Percentiles rank a stretch among this genome's conserved stretches.
These are phyloP conservation scores for Callimorpha dominula DNA, from an alignment of 2,888 invertebrate species.

Conservation along the genomic window DNA sequence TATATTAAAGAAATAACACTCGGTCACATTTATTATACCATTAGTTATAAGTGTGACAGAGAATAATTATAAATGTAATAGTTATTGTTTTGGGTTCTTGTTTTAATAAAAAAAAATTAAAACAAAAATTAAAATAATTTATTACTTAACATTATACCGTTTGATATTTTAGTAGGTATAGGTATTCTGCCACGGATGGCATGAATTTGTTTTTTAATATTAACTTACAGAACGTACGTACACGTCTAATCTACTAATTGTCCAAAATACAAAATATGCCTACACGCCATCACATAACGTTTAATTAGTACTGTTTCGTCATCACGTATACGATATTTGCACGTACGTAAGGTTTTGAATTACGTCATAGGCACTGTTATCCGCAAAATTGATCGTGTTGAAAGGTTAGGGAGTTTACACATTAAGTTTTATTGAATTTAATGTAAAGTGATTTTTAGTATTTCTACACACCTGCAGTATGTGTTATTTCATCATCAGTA, in stretches of 20 bases:
- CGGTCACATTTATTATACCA: too few relatives aligned
- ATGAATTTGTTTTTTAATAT: background rate
- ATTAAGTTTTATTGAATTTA: too few relatives aligned
- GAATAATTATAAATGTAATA: too few relatives aligned
- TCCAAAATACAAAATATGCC: background rate
- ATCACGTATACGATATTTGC: background rate
- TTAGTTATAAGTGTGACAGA: too few relatives aligned
- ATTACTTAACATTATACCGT: too few relatives aligned
- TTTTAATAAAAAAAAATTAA: too few relatives aligned
- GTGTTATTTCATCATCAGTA: background rate
- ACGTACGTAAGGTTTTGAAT: slow-evolving; percentile 6
- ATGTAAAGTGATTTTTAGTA: background rate
- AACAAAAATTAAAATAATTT: too few relatives aligned
- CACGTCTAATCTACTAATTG: background rate
- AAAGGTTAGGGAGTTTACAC: background rate
- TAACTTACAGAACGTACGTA: background rate
- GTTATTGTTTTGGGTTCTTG: too few relatives aligned
- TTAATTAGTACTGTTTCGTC: slow-evolving; percentile 12
- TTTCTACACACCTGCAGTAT: background rate
- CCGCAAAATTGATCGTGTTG: slow-evolving; percentile 11
- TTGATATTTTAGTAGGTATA: too few relatives aligned
- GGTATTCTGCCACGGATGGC: too few relatives aligned
- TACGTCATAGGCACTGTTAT: slow-evolving; percentile 10
- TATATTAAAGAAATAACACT: too few relatives aligned
- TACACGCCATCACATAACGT: background rate